These are phyloP conservation scores for Erpetoichthys calabaricus DNA, from an alignment of 2,797 vertebrate species.

Conservation along the genomic window DNA sequence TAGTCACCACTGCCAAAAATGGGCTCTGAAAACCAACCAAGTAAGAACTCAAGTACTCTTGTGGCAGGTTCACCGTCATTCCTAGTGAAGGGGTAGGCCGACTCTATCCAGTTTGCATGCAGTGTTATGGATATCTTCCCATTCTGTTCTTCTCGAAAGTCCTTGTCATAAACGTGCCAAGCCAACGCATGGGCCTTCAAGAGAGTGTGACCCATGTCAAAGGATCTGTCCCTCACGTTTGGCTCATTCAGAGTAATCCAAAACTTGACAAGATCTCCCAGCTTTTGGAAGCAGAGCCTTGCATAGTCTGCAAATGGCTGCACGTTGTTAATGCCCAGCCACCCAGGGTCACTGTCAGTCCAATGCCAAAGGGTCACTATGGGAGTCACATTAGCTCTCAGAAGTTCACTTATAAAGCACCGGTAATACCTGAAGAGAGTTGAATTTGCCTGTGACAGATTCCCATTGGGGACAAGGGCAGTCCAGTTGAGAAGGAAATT, in stretches of 20 bases:
- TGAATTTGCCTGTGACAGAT: conserved; percentile 55
- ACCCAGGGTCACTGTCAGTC: conserved; percentile 56
- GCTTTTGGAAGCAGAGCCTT: conserved; percentile 65
- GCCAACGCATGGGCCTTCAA: conserved; percentile 74
- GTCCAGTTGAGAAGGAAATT: conserved; percentile 90
- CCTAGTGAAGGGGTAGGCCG: conserved; percentile 73
- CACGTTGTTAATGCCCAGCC: conserved; percentile 66
- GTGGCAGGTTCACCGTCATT: conserved; percentile 69
- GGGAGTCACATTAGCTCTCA: conserved; percentile 67
- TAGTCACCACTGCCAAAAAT: conserved; percentile 85
- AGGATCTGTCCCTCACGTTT: conserved; percentile 57
- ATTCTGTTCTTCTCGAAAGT: conserved; percentile 65
- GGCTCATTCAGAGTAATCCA: conserved; percentile 93
- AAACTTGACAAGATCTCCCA: conserved; percentile 72
- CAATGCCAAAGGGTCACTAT: conserved; percentile 88
- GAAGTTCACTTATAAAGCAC: conserved; percentile 73
- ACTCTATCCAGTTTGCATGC: conserved; percentile 88
- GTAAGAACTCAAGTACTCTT: conserved; percentile 71
- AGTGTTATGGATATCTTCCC: conserved; percentile 78
- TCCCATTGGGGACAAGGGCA: conserved; percentile 64
- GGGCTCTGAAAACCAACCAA: conserved; percentile 87
- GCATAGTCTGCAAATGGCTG: conserved; percentile 74
- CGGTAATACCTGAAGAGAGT: conserved; percentile 74
- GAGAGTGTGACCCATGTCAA: conserved; percentile 70
- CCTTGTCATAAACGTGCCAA: conserved; percentile 67